phyloP scores from a whole-genome alignment of 1,140 invertebrate species.

The Ceratosolen fusciceps region DNA sequence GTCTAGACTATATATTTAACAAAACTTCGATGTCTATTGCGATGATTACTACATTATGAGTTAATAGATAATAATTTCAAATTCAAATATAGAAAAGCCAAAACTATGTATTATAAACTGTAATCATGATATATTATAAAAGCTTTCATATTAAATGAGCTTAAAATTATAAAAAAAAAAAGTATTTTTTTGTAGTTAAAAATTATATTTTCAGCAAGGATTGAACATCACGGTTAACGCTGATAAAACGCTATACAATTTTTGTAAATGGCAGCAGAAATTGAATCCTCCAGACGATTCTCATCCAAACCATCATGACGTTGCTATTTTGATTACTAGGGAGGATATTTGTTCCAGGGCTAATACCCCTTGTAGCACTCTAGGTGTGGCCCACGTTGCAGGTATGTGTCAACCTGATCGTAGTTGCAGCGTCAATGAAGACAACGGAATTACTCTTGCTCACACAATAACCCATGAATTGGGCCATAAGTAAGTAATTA shows the following conservation, averaged over 20 bases:
- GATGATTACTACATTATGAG: no score
- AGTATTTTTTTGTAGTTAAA: constrained; percentile 11
- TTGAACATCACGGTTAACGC: constrained; percentile 86
- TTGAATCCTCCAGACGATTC: constrained; percentile 83
- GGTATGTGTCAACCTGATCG: constrained; percentile 91
- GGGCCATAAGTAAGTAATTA: constrained; percentile 94
- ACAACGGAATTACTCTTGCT: constrained; percentile 90
- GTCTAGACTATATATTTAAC: no score
- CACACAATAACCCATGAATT: constrained; percentile 95
- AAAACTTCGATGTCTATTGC: no score
- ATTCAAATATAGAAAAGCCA: no score
- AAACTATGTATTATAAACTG: no score
- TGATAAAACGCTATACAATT: constrained; percentile 85
- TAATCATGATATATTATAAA: no score
- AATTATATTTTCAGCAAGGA: constrained; percentile 72
- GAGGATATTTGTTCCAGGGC: constrained; percentile 87
- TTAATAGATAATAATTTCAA: no score
- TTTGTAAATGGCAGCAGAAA: constrained; percentile 89
- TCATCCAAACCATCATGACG: constrained; percentile 93
- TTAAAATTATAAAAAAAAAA: no score
- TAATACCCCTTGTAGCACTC: constrained; percentile 84
- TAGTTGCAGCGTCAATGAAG: constrained; percentile 92
- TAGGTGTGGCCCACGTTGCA: constrained; percentile 90
- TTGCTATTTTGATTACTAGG: constrained; percentile 91
- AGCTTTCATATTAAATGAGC: no score